Evolutionary conservation across 2,888 invertebrate species (phyloP).

Genomic region (Agonum fuliginosum): DNA sequence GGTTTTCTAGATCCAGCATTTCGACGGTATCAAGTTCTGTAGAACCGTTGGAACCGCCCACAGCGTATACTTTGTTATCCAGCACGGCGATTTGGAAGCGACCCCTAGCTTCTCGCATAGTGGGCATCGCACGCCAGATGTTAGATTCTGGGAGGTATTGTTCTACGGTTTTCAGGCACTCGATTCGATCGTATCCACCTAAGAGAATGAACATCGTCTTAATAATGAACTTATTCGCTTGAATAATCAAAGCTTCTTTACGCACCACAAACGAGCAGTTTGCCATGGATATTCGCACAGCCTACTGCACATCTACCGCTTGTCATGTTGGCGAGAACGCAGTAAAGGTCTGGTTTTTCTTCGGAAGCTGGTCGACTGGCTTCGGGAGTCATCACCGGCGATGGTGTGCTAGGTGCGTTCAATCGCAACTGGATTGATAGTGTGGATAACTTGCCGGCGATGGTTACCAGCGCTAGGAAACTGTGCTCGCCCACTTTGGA

Average conservation of each 20-base stretch:
- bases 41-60: constrained; percentile 90
- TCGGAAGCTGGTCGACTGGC: constrained; percentile 71
- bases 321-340: constrained; percentile 78
- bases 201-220: neutral
- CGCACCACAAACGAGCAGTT: constrained; percentile 86
- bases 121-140: constrained; percentile 80
- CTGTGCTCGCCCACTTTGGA: constrained; percentile 77
- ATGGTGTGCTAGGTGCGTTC: constrained; percentile 71
- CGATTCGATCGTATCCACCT: constrained; percentile 89
- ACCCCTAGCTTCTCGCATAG: constrained; percentile 85
- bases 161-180: constrained; percentile 86
- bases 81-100: constrained; percentile 86
- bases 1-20: constrained; percentile 73
- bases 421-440: constrained; percentile 77
- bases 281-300: constrained; percentile 81
- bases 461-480: constrained; percentile 79
- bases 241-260: constrained; percentile 48
- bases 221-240: neutral
- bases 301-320: constrained; percentile 85
- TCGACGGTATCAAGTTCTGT: constrained; percentile 86
- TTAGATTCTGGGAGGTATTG: constrained; percentile 83
- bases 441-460: constrained; percentile 78
- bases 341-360: constrained; percentile 77
- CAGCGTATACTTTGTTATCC: constrained; percentile 81
- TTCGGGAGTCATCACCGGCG: constrained; percentile 71